Evolutionary conservation across 2,888 invertebrate genomes (phyloP).

Genomic region (Erannis defoliaria): DNA sequence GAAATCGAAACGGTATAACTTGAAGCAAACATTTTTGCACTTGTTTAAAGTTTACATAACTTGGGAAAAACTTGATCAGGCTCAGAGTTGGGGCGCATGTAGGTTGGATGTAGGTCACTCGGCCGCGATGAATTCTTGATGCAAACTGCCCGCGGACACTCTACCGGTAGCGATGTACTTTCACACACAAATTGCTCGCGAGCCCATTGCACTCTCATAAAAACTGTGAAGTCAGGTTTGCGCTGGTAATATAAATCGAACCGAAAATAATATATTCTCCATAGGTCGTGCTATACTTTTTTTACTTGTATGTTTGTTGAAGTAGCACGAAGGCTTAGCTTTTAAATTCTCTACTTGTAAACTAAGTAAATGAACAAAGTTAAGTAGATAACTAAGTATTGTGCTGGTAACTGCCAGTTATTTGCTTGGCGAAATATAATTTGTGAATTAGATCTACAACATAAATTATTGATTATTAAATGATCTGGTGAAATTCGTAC

Average conservation of each 20-base stretch:
- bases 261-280: no score
- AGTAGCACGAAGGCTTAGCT: no score
- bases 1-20: not conserved
- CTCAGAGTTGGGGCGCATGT: not conserved
- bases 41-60: constrained; percentile 2
- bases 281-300: no score
- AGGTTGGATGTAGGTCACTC: constrained; percentile 39
- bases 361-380: no score
- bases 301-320: no score
- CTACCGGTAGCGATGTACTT: not conserved
- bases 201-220: constrained; percentile 33
- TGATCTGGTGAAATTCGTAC: no score
- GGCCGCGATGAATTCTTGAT: constrained; percentile 45
- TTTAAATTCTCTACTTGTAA: no score
- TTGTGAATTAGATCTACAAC: no score
- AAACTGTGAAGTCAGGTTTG: constrained; percentile 37
- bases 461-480: no score
- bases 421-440: no score
- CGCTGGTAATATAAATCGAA: not conserved
- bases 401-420: no score
- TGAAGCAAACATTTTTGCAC: not conserved
- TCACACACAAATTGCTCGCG: constrained; percentile 35
- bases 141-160: constrained; percentile 20
- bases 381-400: no score
- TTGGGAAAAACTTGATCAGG: constrained; percentile 12